Percentiles rank a stretch among this genome's conserved stretches.
Conservation (phyloP, 2,797 vertebrate species). For the Lacerta viridis region DNA sequence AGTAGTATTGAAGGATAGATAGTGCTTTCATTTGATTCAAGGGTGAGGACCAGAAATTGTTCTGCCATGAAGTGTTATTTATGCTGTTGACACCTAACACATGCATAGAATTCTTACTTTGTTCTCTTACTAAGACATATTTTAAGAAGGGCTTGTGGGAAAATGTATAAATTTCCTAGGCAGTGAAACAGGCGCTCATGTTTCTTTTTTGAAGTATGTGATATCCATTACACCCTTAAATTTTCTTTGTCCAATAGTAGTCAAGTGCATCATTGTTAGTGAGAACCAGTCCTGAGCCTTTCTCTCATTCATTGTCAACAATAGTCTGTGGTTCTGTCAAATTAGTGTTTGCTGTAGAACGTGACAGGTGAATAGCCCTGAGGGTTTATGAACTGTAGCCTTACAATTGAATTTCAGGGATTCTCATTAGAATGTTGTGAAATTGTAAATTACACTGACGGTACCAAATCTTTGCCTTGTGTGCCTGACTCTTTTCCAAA, state of each 20-base stretch:
- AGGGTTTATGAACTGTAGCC: constrained; percentile 35
- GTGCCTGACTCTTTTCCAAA: background rate
- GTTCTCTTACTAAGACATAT: background rate
- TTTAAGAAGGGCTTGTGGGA: no score
- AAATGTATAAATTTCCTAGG: background rate
- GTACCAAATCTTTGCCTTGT: constrained; percentile 35
- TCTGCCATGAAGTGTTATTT: no score
- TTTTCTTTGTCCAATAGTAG: background rate
- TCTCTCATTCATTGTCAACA: constrained; percentile 45
- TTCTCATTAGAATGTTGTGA: background rate
- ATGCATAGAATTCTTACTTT: no score
- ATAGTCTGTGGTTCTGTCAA: constrained; percentile 38
- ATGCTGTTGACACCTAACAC: no score
- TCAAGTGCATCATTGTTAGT: background rate
- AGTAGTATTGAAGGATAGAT: no score
- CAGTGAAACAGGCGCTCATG: background rate
- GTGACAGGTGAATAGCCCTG: constrained; percentile 64
- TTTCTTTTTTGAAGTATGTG: background rate
- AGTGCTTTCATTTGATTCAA: no score
- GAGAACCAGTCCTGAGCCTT: background rate
- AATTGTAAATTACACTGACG: constrained; percentile 53
- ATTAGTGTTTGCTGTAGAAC: constrained; percentile 22
- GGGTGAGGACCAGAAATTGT: no score
- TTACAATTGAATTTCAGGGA: constrained; percentile 48
- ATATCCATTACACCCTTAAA: background rate